phyloP scores from a whole-genome alignment of 2,797 vertebrate genomes.

The Oreonectes daqikongensis region DNA sequence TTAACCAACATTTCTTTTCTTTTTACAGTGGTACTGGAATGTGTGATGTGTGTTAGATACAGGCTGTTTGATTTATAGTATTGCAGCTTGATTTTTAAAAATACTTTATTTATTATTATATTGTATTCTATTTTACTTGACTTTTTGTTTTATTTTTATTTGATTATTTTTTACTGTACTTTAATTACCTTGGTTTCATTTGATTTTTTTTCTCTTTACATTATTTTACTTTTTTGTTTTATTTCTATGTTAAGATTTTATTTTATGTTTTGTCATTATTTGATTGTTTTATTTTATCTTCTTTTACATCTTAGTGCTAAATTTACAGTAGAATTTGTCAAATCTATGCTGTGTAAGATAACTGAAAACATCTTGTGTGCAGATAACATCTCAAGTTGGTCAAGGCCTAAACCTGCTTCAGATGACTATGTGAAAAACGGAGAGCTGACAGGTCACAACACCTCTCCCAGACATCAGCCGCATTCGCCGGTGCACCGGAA shows the following conservation, averaged over 20 bases:
- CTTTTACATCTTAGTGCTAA: too few species aligned
- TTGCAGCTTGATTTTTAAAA: neutral
- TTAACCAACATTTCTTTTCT: too few species aligned
- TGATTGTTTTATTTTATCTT: too few species aligned
- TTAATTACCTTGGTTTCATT: too few species aligned
- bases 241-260: neutral
- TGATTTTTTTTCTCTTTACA: too few species aligned
- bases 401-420: slow-evolving; percentile 76
- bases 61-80: neutral
- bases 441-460: slow-evolving; percentile 68
- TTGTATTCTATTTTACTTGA: too few species aligned
- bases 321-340: too few species aligned
- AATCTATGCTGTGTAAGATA: slow-evolving; percentile 29
- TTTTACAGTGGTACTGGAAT: too few species aligned
- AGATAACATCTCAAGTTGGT: slow-evolving; percentile 82
- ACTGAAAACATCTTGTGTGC: slow-evolving; percentile 27
- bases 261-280: neutral
- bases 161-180: too few species aligned
- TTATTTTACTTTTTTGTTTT: too few species aligned
- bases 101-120: neutral
- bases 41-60: slow-evolving; percentile 3
- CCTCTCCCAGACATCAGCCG: slow-evolving; percentile 63
- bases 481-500: slow-evolving; percentile 65
- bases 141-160: too few species aligned
- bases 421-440: slow-evolving; percentile 81